Evolutionary conservation across 30 jellyfish, hydroid and myxozoan species (phyloP).

Genomic region (Aurelia aurita): DNA sequence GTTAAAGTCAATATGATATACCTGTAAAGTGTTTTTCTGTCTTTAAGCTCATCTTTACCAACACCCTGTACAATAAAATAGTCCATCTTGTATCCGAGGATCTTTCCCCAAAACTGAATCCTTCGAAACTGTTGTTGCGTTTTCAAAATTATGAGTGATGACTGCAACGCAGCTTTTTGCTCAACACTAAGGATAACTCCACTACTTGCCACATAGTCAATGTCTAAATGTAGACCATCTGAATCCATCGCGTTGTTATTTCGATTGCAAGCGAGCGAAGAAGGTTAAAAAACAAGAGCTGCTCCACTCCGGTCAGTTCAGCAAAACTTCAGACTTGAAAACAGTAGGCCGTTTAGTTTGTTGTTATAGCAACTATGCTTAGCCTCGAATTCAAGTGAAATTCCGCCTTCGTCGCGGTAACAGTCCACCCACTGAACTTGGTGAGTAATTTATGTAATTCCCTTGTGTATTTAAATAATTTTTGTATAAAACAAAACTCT

Average conservation of each 20-base stretch:
- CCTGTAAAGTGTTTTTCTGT: slow-evolving; percentile 90
- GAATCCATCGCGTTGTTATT: slow-evolving; percentile 57
- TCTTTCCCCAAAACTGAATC: slow-evolving; percentile 88
- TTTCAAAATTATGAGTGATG: slow-evolving; percentile 78
- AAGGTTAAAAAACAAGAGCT: too few species aligned
- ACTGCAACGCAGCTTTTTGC: slow-evolving; percentile 92
- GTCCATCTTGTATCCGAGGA: slow-evolving; percentile 78
- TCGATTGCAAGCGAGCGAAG: too few species aligned
- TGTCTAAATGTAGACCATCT: slow-evolving; percentile 56
- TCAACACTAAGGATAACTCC: slow-evolving; percentile 91
- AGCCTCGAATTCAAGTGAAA: too few species aligned
- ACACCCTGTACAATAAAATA: slow-evolving; percentile 92
- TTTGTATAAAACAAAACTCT: too few species aligned
- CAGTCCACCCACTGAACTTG: too few species aligned
- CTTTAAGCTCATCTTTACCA: slow-evolving; percentile 81
- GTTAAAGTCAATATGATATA: neutral
- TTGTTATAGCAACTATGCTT: too few species aligned
- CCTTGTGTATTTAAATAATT: too few species aligned
- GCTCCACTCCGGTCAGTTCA: too few species aligned
- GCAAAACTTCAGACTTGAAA: too few species aligned
- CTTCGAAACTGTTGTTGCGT: slow-evolving; percentile 76
- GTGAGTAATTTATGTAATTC: too few species aligned
- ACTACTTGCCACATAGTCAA: slow-evolving; percentile 92
- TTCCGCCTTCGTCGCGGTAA: too few species aligned
- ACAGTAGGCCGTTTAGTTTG: too few species aligned